phyloP scores from a whole-genome alignment of 2,888 invertebrate genomes.

The Marasmarcha lunaedactyla region DNA sequence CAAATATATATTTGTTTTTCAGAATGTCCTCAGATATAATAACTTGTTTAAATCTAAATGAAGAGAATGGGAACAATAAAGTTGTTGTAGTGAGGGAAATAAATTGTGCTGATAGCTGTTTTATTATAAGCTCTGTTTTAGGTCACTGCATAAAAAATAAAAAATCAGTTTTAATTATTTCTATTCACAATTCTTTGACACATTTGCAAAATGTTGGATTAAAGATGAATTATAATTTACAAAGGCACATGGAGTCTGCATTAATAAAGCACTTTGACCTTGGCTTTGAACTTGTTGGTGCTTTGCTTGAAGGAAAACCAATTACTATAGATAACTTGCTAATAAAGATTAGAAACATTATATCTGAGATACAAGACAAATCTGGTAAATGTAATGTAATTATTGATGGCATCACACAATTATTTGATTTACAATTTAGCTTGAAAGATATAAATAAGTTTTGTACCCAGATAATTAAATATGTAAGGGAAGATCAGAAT shows the following conservation, averaged over 20 bases:
- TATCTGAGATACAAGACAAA: conserved; percentile 35
- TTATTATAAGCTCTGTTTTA: conserved; percentile 76
- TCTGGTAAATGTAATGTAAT: conserved; percentile 66
- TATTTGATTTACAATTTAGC: conserved; percentile 74
- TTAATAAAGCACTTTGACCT: conserved; percentile 37
- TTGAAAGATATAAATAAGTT: conserved; percentile 61
- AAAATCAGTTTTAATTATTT: conserved; percentile 71
- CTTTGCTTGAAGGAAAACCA: conserved; percentile 26
- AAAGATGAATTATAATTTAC: conserved; percentile 79
- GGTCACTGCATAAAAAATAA: conserved; percentile 73
- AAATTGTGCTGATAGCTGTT: conserved; percentile 78
- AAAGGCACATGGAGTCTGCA: conserved; percentile 46
- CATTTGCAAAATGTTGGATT: conserved; percentile 82
- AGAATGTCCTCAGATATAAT: conserved; percentile 75
- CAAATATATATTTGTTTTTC: conserved; percentile 19
- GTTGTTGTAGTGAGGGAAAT: conserved; percentile 78
- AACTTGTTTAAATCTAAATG: conserved; percentile 74
- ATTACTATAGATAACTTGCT: conserved; percentile 44
- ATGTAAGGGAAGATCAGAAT: conserved; percentile 32
- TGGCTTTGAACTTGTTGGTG: conserved; percentile 31
- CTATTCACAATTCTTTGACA: conserved; percentile 76
- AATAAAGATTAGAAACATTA: conserved; percentile 41
- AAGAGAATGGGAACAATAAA: conserved; percentile 58
- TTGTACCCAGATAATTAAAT: conserved; percentile 50
- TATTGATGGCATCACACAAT: conserved; percentile 79